Evolutionary conservation across 1,140 invertebrate species (phyloP).

Genomic region (Bicyclus anynana): DNA sequence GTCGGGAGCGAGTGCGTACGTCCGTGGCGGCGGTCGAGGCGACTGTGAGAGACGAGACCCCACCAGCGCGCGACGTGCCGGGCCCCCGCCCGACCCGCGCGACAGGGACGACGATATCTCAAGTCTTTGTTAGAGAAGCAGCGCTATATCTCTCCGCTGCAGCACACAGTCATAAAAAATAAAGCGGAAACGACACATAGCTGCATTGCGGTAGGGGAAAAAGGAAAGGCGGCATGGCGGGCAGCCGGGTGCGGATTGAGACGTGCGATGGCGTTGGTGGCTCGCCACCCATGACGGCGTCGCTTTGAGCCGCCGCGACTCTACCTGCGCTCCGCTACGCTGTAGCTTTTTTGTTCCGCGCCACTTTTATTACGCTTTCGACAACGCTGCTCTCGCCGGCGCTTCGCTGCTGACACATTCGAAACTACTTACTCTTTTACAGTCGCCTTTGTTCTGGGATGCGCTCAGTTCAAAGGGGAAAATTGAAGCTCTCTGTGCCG

Average conservation of each 20-base stretch:
- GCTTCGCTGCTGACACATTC: slow-evolving; percentile 67
- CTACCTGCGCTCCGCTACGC: slow-evolving; percentile 56
- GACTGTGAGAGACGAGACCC: slow-evolving; percentile 66
- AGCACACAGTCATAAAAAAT: slow-evolving; percentile 70
- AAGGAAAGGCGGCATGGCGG: slow-evolving; percentile 73
- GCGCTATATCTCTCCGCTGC: slow-evolving; percentile 68
- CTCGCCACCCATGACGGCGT: slow-evolving; percentile 82
- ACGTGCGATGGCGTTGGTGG: slow-evolving; percentile 74
- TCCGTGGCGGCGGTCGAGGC: slow-evolving; percentile 49
- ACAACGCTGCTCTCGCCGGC: slow-evolving; percentile 53
- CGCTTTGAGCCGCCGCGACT: slow-evolving; percentile 81
- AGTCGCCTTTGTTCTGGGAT: slow-evolving; percentile 58
- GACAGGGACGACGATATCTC: slow-evolving; percentile 48
- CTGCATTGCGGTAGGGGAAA: slow-evolving; percentile 77
- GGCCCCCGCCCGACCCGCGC: slow-evolving; percentile 36
- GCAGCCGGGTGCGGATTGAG: slow-evolving; percentile 66
- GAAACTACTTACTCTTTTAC: slow-evolving; percentile 71
- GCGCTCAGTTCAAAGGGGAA: slow-evolving; percentile 58
- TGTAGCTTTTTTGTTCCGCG: slow-evolving; percentile 62
- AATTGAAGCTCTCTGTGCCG: slow-evolving; percentile 59
- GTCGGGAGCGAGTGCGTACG: slow-evolving; percentile 44
- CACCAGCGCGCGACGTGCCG: slow-evolving; percentile 46
- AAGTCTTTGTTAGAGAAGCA: slow-evolving; percentile 56
- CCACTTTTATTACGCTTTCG: slow-evolving; percentile 71
- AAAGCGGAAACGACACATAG: slow-evolving; percentile 77